Conservation (phyloP, 2,113 vertebrate genomes). For the Bothrops jararaca region DNA sequence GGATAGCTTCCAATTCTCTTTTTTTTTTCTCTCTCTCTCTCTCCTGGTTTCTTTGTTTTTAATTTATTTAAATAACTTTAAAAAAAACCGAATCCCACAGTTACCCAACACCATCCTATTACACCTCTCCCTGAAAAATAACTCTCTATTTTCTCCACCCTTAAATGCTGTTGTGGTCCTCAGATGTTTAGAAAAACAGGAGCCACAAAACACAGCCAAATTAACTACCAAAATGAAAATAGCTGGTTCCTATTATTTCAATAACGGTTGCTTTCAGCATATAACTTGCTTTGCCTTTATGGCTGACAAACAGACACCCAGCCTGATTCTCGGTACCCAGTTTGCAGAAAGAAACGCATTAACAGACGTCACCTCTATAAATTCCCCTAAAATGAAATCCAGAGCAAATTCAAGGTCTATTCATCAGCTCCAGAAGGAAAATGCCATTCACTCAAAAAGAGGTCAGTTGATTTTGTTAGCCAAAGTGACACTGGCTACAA, state of each 20-base stretch:
- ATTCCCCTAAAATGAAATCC: background rate
- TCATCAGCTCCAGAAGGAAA: background rate
- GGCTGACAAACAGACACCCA: background rate
- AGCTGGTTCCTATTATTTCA: constrained; percentile 42
- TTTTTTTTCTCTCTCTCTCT: background rate
- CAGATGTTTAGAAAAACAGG: constrained; percentile 30
- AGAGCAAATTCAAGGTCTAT: background rate
- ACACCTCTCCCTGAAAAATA: constrained; percentile 25
- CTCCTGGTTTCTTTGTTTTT: constrained; percentile 15
- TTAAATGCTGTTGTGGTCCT: constrained; percentile 37
- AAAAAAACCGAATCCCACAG: background rate
- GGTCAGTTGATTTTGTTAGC: background rate
- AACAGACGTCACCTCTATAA: background rate
- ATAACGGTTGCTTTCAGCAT: constrained; percentile 27
- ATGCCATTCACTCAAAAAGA: background rate
- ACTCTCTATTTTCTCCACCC: background rate
- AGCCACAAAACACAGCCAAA: constrained; percentile 57
- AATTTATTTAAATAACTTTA: background rate
- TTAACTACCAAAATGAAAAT: constrained; percentile 39
- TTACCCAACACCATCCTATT: constrained; percentile 19
- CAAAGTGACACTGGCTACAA: background rate
- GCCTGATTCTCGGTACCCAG: background rate
- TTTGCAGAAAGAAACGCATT: background rate
- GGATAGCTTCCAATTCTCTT: constrained; percentile 49
- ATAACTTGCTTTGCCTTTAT: constrained; percentile 19